Percentiles rank a stretch among this genome's conserved stretches.
These are phyloP conservation scores for Tragelaphus buxtoni DNA, from an alignment of 2,113 vertebrate species.

Conservation along the genomic window DNA sequence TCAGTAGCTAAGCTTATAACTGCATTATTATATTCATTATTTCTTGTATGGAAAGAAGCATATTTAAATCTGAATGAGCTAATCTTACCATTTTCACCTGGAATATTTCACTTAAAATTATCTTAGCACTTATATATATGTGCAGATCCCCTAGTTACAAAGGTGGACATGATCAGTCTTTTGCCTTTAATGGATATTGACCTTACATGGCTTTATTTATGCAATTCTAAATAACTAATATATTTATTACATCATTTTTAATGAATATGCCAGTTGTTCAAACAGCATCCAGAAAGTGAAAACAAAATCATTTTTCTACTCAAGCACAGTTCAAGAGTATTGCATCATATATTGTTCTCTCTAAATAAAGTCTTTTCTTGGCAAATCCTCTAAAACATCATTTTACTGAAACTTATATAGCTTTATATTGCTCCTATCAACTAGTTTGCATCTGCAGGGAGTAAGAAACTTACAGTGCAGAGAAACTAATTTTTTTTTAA, in stretches of 20 bases:
- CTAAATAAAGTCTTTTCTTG: background rate
- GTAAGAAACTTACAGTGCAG: background rate
- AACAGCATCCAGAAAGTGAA: background rate
- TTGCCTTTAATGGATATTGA: constrained; percentile 42
- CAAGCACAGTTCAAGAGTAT: background rate
- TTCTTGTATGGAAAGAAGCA: background rate
- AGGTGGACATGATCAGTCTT: constrained; percentile 22
- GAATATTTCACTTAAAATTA: constrained; percentile 15
- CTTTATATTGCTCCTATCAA: background rate
- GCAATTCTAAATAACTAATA: constrained; percentile 34
- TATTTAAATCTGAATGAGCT: constrained; percentile 15
- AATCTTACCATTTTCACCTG: background rate
- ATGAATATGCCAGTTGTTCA: constrained; percentile 8
- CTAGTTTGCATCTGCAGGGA: background rate
- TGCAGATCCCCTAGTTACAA: constrained; percentile 4
- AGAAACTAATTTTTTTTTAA: background rate
- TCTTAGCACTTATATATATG: background rate
- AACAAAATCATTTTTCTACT: constrained; percentile 9
- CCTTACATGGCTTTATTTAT: constrained; percentile 37
- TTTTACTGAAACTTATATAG: background rate
- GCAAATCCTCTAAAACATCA: background rate
- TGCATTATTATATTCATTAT: background rate
- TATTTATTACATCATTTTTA: constrained; percentile 31
- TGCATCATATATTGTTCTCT: background rate
- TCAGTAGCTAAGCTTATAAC: background rate